A percentile compares a stretch with the other conserved stretches of the same genome.
Evolutionary conservation across 1,140 invertebrate species (phyloP).

Genomic region (Hyphantria cunea): DNA sequence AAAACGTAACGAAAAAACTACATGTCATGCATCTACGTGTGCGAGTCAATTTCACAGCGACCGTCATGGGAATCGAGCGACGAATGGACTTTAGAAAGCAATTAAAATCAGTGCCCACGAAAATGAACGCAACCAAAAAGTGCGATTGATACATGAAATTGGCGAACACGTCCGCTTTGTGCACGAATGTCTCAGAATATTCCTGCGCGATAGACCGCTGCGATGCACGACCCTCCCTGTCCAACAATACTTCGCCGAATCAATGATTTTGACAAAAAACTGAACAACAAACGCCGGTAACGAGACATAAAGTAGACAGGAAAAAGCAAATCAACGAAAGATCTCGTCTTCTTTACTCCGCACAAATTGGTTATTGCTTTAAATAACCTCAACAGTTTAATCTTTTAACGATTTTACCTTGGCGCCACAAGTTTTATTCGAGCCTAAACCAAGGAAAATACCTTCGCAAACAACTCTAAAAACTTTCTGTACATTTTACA

Average conservation of each 20-base stretch:
- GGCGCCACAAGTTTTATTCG: constrained; percentile 30
- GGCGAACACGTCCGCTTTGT: constrained; percentile 47
- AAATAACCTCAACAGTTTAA: constrained; percentile 18
- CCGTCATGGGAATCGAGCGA: constrained; percentile 76
- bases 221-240: constrained; percentile 36
- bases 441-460: constrained; percentile 35
- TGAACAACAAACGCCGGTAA: constrained; percentile 39
- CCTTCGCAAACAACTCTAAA: constrained; percentile 37
- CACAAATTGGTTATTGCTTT: constrained; percentile 19
- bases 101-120: constrained; percentile 73
- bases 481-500: constrained; percentile 37
- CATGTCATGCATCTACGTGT: constrained; percentile 80
- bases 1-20: constrained; percentile 71
- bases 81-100: constrained; percentile 75
- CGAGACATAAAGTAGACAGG: constrained; percentile 24
- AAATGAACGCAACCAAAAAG: constrained; percentile 58
- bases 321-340: constrained; percentile 26
- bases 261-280: constrained; percentile 62
- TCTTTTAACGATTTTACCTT: constrained; percentile 29
- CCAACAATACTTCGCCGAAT: constrained; percentile 53
- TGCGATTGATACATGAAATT: constrained; percentile 64
- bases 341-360: constrained; percentile 13
- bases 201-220: constrained; percentile 23
- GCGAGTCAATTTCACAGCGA: constrained; percentile 74
- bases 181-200: constrained; percentile 43